Evolutionary conservation across 2,888 invertebrate genomes (phyloP), one percentile per base, ranked within the genome.

Genomic region (Harpalus rufipes): DNA sequence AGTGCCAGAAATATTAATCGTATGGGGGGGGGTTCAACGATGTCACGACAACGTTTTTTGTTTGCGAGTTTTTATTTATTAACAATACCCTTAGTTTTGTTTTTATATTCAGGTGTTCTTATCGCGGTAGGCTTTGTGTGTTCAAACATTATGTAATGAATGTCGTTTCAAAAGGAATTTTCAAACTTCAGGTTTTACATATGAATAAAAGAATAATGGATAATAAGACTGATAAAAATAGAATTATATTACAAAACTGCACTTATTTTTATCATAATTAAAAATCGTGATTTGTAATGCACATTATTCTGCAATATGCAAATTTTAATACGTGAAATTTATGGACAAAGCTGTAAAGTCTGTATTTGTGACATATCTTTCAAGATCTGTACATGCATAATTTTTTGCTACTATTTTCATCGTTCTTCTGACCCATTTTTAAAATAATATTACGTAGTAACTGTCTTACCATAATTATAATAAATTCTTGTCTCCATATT

Each of bases 1-100:
- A 44, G 41, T 41, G 72, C 18, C n/a, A 16, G 7, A 18, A 72
- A 72, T 72, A 72, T 72, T 72, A 72, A 72, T 72, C n/a, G n/a
- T 41, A 72, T 72, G 39, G n/a, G n/a, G 32, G n/a, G n/a, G n/a
- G n/a, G n/a, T n/a, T 2, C 32, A 32, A 32, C 39, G 39, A 68
- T 44, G 72, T 74, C 72, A 44, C 72, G 18, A 18, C 44, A 74
- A 8, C 72, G 44, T 18, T 16, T 74, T 63, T 74, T 74, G 41
- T 74, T 18, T 44, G 44, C 72, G 18, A 74, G 44, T 44, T 74
- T 74, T 74, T 44, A 74, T 41, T 74, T 74, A 74, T 68, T 21
- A 74, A 74, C 44, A 74, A 74, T 74, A 44, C 41, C 18, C 7
- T 44, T 0, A 14, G 44, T 74, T 74, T 18, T 18, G 72, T 74